Evolutionary conservation across 2,113 vertebrate genomes (phyloP).

Genomic region (Nannospalax galili): DNA sequence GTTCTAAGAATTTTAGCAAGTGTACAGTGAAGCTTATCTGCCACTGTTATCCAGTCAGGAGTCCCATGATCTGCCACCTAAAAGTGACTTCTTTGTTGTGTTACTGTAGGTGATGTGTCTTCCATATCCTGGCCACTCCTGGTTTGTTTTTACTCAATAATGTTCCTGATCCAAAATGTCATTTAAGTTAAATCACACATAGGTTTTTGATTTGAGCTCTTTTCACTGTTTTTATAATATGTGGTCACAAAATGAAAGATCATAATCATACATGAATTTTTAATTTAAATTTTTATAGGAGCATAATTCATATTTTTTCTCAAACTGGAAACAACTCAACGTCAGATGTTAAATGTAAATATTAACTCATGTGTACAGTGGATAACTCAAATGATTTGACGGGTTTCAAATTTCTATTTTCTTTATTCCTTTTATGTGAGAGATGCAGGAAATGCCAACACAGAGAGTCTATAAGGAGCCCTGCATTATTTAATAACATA

Average conservation of each 20-base stretch:
- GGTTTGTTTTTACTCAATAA: neutral
- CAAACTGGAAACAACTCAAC: neutral
- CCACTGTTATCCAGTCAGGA: neutral
- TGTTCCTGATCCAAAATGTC: neutral
- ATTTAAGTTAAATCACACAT: neutral
- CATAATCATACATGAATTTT: neutral
- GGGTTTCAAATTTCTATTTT: neutral
- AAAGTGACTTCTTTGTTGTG: neutral
- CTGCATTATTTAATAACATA: neutral
- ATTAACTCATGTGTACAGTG: neutral
- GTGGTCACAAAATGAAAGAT: slow-evolving; percentile 15
- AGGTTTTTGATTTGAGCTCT: neutral
- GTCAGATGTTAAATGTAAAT: neutral
- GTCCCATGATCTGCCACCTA: neutral
- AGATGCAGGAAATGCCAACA: neutral
- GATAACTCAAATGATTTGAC: neutral
- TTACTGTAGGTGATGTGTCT: neutral
- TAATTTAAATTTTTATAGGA: neutral
- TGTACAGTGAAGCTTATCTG: neutral
- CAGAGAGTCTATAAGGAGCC: neutral
- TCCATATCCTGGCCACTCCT: neutral
- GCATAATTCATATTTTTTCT: neutral
- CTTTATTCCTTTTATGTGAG: neutral
- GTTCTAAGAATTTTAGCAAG: neutral
- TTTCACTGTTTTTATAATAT: slow-evolving; percentile 11